These are phyloP conservation scores for Saguinus midas DNA, from an alignment of 2,113 vertebrate species.

Conservation along the genomic window DNA sequence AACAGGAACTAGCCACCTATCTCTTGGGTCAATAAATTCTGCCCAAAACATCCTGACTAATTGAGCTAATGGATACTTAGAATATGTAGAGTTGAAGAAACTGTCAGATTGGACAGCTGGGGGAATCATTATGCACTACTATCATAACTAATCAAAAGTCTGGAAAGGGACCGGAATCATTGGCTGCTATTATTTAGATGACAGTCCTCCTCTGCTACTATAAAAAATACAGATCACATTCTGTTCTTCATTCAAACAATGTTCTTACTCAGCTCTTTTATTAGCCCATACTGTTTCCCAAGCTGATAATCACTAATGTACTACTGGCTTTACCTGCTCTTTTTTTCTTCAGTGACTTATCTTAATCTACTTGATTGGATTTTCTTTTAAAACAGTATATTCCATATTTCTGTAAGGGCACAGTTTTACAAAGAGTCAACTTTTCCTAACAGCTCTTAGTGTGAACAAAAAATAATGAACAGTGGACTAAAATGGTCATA, in stretches of 20 bases:
- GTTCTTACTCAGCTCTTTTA: neutral
- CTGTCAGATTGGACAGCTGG: slow-evolving; percentile 19
- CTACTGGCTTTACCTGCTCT: neutral
- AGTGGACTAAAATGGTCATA: neutral
- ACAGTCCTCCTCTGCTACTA: neutral
- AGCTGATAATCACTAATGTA: neutral
- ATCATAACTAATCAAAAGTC: slow-evolving; percentile 19
- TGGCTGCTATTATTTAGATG: neutral
- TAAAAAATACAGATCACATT: neutral
- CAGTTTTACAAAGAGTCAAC: neutral
- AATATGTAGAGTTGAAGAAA: neutral
- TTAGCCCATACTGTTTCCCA: neutral
- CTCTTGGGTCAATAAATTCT: slow-evolving; percentile 44
- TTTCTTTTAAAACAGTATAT: neutral
- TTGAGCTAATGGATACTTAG: slow-evolving; percentile 45
- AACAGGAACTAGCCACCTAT: neutral
- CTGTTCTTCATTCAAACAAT: neutral
- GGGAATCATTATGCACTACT: neutral
- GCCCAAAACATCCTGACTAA: slow-evolving; percentile 6
- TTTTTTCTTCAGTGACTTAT: neutral
- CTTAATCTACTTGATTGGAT: neutral
- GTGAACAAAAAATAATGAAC: neutral
- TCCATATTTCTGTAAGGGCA: neutral
- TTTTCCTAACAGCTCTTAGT: neutral
- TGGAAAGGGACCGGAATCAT: neutral